Base-by-base conservation (phyloP, 2,113 vertebrate genomes). In the Onychostruthus taczanowskii region DNA sequence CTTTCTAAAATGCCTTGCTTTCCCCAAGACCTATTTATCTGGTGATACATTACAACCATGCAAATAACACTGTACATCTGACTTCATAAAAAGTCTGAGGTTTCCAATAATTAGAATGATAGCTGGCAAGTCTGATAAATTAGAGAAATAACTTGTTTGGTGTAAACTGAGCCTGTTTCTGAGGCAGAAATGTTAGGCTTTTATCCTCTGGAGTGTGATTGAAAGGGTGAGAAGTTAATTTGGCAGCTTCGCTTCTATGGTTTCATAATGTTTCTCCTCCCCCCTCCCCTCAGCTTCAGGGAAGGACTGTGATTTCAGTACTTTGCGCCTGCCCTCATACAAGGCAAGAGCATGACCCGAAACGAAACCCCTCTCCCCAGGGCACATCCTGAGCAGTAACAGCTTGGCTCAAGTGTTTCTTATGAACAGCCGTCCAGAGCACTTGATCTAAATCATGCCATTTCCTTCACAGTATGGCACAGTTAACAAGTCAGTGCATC, bases 181-280 rank as follows among this genome's bases (percentile, higher is more conserved):
- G 98, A 98, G 97, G 98, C 98, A 98, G 98, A 98, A 98, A 98
- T 93, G 97, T 98, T 98, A 96, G 98, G 98, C 98, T 98, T 98
- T 98, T 99, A 99, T 98, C 98, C 99, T 99, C 99, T 98, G 98
- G 99, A 99, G 99, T 99, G 99, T 99, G 99, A 99, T 99, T 99
- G 99, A 99, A 99, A 99, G 99, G 99, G 99, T 99, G 99, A 99
- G 99, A 99, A 99, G 99, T 99, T 99, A 99, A 99, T 99, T 99
- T 99, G 99, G 99, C 99, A 99, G 99, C 98, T 99, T 99, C 98
- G 98, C 99, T 98, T 99, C 98, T 98, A 98, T 98, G 98, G 99
- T 99, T 99, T 99, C 98, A 99, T 99, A 99, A 99, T 98, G 98
- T 98, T 99, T 98, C 98, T 97, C 97, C 95, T 96, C 96, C 97